phyloP scores from a whole-genome alignment of 2,888 invertebrate genomes.

The Netelia melanura region DNA sequence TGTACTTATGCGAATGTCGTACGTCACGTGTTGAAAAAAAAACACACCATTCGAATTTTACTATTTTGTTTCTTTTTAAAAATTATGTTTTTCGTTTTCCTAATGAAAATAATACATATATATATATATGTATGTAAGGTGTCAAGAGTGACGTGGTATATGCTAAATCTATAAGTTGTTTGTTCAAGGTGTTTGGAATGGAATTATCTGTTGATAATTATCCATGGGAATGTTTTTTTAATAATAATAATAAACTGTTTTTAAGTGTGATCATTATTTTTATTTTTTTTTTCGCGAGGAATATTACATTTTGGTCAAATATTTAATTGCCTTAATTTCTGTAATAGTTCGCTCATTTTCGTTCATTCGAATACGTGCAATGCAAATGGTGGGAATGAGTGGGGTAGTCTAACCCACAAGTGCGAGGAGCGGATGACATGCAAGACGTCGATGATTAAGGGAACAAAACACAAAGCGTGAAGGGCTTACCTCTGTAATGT shows the following conservation, averaged over 20 bases:
- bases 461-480: not conserved
- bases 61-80: not conserved
- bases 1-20: slow-evolving; percentile 72
- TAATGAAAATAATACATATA: slow-evolving; percentile 21
- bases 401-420: slow-evolving; percentile 30
- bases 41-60: slow-evolving; percentile 12
- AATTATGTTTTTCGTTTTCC: slow-evolving; percentile 1
- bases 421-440: slow-evolving; percentile 21
- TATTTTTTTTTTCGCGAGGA: slow-evolving; percentile 4
- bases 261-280: slow-evolving; percentile 71
- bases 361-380: not conserved
- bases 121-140: slow-evolving; percentile 36
- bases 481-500: slow-evolving; percentile 43
- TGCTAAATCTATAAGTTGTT: slow-evolving; percentile 18
- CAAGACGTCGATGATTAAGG: not conserved
- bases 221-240: slow-evolving; percentile 62
- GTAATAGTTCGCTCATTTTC: not conserved
- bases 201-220: slow-evolving; percentile 68
- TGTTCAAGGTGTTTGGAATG: slow-evolving; percentile 73
- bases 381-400: not conserved
- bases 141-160: not conserved
- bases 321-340: not conserved
- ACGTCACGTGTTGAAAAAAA: not conserved
- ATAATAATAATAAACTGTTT: slow-evolving; percentile 53
- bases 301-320: not conserved